phyloP scores from a whole-genome alignment of 2,113 vertebrate genomes.

The Thymallus thymallus region DNA sequence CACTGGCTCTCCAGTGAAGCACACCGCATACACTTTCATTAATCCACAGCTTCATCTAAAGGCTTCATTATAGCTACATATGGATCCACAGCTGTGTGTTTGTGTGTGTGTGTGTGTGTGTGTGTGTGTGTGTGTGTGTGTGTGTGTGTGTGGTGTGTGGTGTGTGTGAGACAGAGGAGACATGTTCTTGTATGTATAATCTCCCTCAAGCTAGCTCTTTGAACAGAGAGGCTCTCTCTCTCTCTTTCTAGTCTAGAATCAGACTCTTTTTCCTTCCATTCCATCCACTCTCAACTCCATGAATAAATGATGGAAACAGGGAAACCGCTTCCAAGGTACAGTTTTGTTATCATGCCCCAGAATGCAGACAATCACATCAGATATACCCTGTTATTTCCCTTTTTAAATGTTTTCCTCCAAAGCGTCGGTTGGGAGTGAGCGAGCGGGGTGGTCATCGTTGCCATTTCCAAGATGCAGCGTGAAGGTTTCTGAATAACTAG shows the following conservation, averaged over 20 bases:
- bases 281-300: slow-evolving; percentile 55
- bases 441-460: slow-evolving; percentile 45
- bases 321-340: slow-evolving; percentile 41
- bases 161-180: background rate
- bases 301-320: slow-evolving; percentile 67
- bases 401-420: slow-evolving; percentile 26
- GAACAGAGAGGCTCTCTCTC: background rate
- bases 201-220: background rate
- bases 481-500: slow-evolving; percentile 59
- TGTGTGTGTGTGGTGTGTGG: background rate
- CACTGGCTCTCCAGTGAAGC: slow-evolving; percentile 51
- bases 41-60: slow-evolving; percentile 58
- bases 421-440: background rate
- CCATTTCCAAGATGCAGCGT: slow-evolving; percentile 47
- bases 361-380: background rate
- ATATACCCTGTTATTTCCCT: slow-evolving; percentile 21
- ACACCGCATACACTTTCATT: slow-evolving; percentile 66
- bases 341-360: slow-evolving; percentile 38
- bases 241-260: background rate
- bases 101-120: background rate
- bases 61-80: slow-evolving; percentile 69
- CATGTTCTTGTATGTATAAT: background rate
- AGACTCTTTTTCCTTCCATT: background rate
- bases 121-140: slow-evolving; percentile 6
- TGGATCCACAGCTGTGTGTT: slow-evolving; percentile 59